These are phyloP conservation scores for Meteorus cinctellus DNA, from an alignment of 2,888 invertebrate genomes.

Conservation along the genomic window DNA sequence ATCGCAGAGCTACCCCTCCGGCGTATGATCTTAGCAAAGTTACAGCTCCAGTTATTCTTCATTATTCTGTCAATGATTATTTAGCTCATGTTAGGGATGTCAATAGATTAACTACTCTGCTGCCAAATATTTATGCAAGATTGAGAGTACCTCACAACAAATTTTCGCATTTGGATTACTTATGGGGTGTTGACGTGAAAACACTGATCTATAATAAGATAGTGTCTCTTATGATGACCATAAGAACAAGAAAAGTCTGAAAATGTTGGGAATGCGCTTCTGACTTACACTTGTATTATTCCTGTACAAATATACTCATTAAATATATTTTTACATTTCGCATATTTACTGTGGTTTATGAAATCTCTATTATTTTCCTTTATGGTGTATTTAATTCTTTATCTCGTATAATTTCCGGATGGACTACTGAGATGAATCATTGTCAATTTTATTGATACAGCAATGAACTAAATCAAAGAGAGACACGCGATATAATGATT, in stretches of 20 bases:
- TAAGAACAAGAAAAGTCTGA: not conserved
- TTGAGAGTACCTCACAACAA: conserved; percentile 74
- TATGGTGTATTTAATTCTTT: not conserved
- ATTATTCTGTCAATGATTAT: conserved; percentile 80
- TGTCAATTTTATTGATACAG: too few relatives aligned
- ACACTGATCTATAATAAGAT: conserved; percentile 74
- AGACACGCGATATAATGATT: not conserved
- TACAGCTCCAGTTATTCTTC: conserved; percentile 78
- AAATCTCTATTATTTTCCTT: not conserved
- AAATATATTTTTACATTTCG: not conserved
- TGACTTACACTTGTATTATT: not conserved
- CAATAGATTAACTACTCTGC: conserved; percentile 71
- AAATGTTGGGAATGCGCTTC: conserved; percentile 61
- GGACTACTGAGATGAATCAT: too few relatives aligned
- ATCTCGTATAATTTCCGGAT: not conserved
- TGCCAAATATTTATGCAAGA: conserved; percentile 75
- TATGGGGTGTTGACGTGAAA: conserved; percentile 78
- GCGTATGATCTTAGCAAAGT: conserved; percentile 77
- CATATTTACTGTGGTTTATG: not conserved
- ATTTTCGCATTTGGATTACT: conserved; percentile 81
- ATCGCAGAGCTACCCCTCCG: conserved; percentile 77
- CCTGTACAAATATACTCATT: conserved; percentile 1
- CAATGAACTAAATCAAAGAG: not conserved
- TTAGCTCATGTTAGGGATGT: conserved; percentile 77
- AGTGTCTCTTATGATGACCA: conserved; percentile 46